Evolutionary conservation across 2,113 vertebrate species (phyloP).

Genomic region (Sturnus vulgaris): DNA sequence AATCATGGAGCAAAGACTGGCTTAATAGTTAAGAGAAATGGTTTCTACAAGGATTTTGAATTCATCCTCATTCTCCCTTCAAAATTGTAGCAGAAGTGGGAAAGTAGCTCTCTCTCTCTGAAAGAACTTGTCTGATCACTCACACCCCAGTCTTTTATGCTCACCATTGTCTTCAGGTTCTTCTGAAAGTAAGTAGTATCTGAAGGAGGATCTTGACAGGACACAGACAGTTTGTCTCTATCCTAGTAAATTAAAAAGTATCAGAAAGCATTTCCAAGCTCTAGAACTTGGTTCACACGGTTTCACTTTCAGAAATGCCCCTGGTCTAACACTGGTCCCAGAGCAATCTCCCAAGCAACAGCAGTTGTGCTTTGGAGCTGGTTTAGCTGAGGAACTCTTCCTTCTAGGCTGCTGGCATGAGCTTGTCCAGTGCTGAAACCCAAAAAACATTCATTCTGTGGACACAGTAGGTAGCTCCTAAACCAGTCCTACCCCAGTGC

Average conservation of each 20-base stretch:
- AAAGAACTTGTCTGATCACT: not conserved
- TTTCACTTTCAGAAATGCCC: not conserved
- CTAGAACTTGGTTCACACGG: not conserved
- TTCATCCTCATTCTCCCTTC: not conserved
- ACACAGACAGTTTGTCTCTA: not conserved
- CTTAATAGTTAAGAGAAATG: not conserved
- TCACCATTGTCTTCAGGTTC: not conserved
- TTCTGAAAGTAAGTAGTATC: not conserved
- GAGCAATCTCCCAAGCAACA: not conserved
- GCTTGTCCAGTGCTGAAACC: not conserved
- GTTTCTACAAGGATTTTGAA: not conserved
- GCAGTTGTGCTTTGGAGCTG: not conserved
- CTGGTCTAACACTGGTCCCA: rapidly evolving
- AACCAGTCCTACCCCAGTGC: not conserved
- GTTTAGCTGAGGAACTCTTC: not conserved
- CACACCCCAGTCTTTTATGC: not conserved
- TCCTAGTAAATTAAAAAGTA: not conserved
- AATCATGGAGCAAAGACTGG: not conserved
- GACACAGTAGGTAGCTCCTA: not conserved
- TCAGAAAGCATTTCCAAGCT: not conserved
- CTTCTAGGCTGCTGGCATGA: not conserved
- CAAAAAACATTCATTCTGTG: not conserved
- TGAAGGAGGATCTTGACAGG: not conserved
- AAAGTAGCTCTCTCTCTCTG: not conserved
- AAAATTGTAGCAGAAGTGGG: not conserved